Conservation (phyloP, 2,797 vertebrate genomes). For the Poecilia wingei region DNA sequence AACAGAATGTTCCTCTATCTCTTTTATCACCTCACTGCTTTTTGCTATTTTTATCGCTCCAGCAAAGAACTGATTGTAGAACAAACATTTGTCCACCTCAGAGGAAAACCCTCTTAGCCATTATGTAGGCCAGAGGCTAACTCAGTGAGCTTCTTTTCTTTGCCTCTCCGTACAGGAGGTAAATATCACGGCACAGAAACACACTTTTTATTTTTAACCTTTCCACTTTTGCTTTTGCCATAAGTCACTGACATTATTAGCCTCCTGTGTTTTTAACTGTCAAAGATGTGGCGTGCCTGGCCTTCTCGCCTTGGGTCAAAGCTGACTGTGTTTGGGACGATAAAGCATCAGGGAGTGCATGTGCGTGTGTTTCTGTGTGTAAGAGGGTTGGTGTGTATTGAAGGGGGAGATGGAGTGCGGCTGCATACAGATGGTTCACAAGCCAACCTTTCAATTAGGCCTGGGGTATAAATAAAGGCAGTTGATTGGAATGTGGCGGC, state of each 20-base stretch:
- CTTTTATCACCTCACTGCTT: background rate
- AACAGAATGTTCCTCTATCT: background rate
- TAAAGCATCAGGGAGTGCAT: slow-evolving; percentile 49
- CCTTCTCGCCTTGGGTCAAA: slow-evolving; percentile 65
- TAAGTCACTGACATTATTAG: slow-evolving; percentile 41
- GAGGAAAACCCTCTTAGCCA: background rate
- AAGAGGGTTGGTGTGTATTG: slow-evolving; percentile 37
- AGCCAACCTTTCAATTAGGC: slow-evolving; percentile 82
- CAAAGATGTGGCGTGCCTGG: slow-evolving; percentile 60
- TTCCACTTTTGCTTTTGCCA: slow-evolving; percentile 35
- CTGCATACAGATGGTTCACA: slow-evolving; percentile 76
- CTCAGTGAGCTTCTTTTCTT: slow-evolving; percentile 9
- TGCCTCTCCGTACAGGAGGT: slow-evolving; percentile 13
- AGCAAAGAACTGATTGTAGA: background rate
- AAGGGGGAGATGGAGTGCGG: slow-evolving; percentile 58
- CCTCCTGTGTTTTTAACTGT: slow-evolving; percentile 48
- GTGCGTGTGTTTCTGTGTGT: slow-evolving; percentile 30
- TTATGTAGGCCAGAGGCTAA: slow-evolving; percentile 17
- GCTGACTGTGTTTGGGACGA: slow-evolving; percentile 52
- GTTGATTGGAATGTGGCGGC: slow-evolving; percentile 80
- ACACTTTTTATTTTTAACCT: slow-evolving; percentile 47
- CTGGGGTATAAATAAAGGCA: slow-evolving; percentile 78
- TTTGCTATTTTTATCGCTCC: background rate
- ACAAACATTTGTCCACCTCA: background rate
- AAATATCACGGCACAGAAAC: slow-evolving; percentile 35